These are phyloP conservation scores for Pipistrellus pygmaeus DNA, from an alignment of 2,797 vertebrate genomes.

Conservation along the genomic window DNA sequence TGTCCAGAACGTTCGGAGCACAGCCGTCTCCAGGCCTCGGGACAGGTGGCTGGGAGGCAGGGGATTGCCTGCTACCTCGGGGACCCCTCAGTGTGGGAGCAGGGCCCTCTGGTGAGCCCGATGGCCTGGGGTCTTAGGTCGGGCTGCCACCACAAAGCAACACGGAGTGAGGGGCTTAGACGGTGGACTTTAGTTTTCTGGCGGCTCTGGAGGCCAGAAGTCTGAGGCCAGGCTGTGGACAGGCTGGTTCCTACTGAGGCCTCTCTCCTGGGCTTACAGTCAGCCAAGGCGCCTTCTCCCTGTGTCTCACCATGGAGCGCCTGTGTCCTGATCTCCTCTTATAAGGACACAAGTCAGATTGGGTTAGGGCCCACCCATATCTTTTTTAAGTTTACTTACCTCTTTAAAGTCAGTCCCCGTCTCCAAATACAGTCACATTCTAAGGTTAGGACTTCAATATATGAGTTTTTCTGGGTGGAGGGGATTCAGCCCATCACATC, in stretches of 20 bases:
- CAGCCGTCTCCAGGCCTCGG: background rate
- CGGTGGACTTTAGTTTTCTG: background rate
- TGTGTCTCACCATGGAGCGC: accelerated
- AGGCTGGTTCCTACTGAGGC: background rate
- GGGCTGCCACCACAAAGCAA: accelerated
- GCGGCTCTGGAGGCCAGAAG: background rate
- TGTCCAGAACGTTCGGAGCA: background rate
- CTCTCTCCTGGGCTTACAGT: background rate
- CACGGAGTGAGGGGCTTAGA: no score
- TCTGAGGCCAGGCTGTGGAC: background rate
- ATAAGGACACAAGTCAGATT: background rate
- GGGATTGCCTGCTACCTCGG: background rate
- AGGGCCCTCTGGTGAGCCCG: background rate
- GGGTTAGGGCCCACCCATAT: no score
- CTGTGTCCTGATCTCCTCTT: background rate
- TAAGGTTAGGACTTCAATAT: background rate
- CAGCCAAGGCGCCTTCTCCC: background rate
- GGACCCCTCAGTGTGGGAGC: background rate
- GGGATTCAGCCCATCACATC: background rate
- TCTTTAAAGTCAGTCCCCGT: background rate
- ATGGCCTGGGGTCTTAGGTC: no score
- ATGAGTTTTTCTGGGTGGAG: background rate
- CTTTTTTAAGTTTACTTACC: background rate
- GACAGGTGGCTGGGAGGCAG: background rate
- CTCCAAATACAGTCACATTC: background rate